phyloP scores from a whole-genome alignment of 35 echinoderm and acorn worm genomes.

The Apostichopus japonicus region DNA sequence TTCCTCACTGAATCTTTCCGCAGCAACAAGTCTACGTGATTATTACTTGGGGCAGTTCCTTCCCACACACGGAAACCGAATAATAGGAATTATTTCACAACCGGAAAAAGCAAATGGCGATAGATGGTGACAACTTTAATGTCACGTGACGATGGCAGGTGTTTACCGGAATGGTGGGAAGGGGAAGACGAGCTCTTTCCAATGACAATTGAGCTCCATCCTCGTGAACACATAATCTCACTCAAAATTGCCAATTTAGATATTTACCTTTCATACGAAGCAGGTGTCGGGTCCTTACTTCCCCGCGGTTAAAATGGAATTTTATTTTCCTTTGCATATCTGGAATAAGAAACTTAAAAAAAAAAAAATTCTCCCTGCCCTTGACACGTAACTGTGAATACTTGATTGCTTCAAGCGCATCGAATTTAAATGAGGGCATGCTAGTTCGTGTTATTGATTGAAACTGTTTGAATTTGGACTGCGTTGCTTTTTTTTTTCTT shows the following conservation, averaged over 20 bases:
- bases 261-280: slow-evolving; percentile 45
- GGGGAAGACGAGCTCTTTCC: slow-evolving; percentile 3
- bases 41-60: slow-evolving; percentile 30
- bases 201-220: slow-evolving; percentile 24
- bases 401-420: slow-evolving; percentile 1
- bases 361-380: background rate
- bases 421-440: slow-evolving; percentile 20
- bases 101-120: slow-evolving; percentile 20
- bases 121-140: background rate
- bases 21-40: slow-evolving; percentile 20
- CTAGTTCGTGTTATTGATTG: slow-evolving; percentile 27
- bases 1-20: background rate
- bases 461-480: background rate
- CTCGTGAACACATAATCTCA: slow-evolving; percentile 23
- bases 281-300: slow-evolving; percentile 13
- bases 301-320: background rate
- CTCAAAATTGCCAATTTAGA: slow-evolving; percentile 29
- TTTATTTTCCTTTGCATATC: slow-evolving; percentile 21
- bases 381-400: slow-evolving; percentile 47
- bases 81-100: slow-evolving; percentile 7
- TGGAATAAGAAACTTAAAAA: background rate
- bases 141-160: slow-evolving; percentile 24
- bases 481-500: background rate
- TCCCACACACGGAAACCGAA: background rate
- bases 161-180: background rate